Evolutionary conservation across 2,113 vertebrate species (phyloP).

Genomic region (Poecile atricapillus): DNA sequence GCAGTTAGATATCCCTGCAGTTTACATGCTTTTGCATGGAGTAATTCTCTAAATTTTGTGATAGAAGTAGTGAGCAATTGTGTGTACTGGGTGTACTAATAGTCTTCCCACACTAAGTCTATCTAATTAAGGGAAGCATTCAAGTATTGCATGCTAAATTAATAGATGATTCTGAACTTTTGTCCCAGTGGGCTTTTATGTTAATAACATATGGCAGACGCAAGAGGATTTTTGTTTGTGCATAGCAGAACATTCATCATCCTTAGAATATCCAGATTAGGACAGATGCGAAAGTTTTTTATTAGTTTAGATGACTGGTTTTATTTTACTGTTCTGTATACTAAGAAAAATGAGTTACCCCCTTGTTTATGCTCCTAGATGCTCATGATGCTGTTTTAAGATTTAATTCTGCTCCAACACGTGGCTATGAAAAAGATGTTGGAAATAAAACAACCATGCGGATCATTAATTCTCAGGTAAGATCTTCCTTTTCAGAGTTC

Average conservation of each 20-base stretch:
- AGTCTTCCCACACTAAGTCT: background rate
- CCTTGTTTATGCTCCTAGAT: slow-evolving; percentile 77
- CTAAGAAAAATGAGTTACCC: background rate
- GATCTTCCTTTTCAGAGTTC: background rate
- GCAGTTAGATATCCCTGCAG: background rate
- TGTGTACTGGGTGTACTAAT: background rate
- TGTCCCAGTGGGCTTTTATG: background rate
- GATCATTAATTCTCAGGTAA: slow-evolving; percentile 97
- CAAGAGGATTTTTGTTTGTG: background rate
- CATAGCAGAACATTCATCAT: background rate
- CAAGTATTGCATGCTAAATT: background rate
- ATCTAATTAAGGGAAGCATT: background rate
- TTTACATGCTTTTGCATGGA: background rate
- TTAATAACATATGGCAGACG: background rate
- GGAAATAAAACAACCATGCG: slow-evolving; percentile 95
- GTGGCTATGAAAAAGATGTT: slow-evolving; percentile 91
- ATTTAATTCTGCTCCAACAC: slow-evolving; percentile 94
- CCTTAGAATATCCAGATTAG: background rate
- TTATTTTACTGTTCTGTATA: background rate
- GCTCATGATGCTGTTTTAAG: slow-evolving; percentile 93
- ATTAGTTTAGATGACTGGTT: background rate
- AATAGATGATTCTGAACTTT: background rate
- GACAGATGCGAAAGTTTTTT: background rate
- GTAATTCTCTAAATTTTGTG: background rate
- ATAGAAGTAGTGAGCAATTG: background rate